Evolutionary conservation across 1,140 invertebrate genomes (phyloP), one percentile per base, ranked within the genome.

Genomic region (Gryllus bimaculatus): DNA sequence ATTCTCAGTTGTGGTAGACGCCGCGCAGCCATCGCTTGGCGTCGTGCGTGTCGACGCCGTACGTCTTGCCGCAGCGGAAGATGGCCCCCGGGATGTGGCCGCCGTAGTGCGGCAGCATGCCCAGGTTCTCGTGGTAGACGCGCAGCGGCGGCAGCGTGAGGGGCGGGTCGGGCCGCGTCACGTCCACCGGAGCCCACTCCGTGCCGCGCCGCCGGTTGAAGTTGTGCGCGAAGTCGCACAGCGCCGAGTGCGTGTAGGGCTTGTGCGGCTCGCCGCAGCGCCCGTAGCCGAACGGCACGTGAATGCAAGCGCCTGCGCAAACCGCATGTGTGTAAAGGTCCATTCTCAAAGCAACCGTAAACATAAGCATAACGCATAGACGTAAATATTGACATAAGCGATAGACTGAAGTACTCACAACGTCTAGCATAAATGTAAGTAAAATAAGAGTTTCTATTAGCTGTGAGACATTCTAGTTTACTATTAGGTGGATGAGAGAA

Each of bases 61-160:
- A 93, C 0, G 92, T 93, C 83, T 90, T 91, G 26, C 92, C 92
- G 83, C 84, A 91, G 90, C 90, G 90, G 82, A 90, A 92, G 80
- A 88, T 87, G 77, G 87, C 87, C 74, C 92, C 92, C 0, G 92
- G 92, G 76, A 93, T 89, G 82, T 94, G 92, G 4, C 92, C 92
- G 8, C 20, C 12, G 84, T 94, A 94, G 83, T 91, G 91, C 0
- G 92, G 92, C 78, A 93, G 83, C 86, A 93, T 88, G 13, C 92
- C 91, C 66, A 91, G 88, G 80, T 92, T 89, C 80, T 90, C 90
- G 82, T 91, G 90, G 80, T 93, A 93, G 54, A 93, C 89, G 82
- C 90, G 87, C 39, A 86, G 85, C 8, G 88, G 85, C 82, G 87
- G 83, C 47, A 88, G 85, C 15, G 86, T 66, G 13, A 88, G 82